Evolutionary conservation across 2,113 vertebrate species (phyloP), one percentile per base, ranked within the genome.

Genomic region (Candoia aspera): DNA sequence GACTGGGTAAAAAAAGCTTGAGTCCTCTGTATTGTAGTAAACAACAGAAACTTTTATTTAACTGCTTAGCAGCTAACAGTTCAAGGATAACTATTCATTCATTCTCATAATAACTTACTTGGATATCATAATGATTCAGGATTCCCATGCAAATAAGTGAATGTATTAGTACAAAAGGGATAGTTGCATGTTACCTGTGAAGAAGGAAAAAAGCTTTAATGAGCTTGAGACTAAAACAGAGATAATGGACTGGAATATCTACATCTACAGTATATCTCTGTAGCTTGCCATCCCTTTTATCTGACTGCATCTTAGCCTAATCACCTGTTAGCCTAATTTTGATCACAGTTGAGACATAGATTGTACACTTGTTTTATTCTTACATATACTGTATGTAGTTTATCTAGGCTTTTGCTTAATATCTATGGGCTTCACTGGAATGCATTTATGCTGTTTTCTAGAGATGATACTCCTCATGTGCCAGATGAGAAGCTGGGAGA

Each of bases 391-490:
- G n/a, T n/a, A 26, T 2, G 1, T 12, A 58, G 0, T 0, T 19
- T 6, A 2, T 15, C 1, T 46, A 1, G 24, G 29, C 12, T 26
- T 87, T 79, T 91, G 59, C 6, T 5, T 33, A 17, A 54, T 54
- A 21, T 42, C n/a, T 37, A 19, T 19, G 10, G 12, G 54, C 1
- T 49, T 15, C 11, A 8, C 24, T 33, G 24, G 64, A 12, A 17
- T 0, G n/a, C 19, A 57, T 79, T 24, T 86, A 2, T 90, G 58
- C 53, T 91, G 29, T 68, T 92, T 88, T 86, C 87, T 96, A 99
- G 99, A 4, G 99, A 99, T 92, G 98, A 99, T 95, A 99, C 99
- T 0, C 99, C 99, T 21, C 99, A 99, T 0, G 97, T 99, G 53
- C 97, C 98, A 0, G 59, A 98, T 3, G 97, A 99, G 92, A 94